Evolutionary conservation across 2,888 invertebrate species (phyloP), one percentile per base, ranked within the genome.

Genomic region (Eupithecia dodoneata): DNA sequence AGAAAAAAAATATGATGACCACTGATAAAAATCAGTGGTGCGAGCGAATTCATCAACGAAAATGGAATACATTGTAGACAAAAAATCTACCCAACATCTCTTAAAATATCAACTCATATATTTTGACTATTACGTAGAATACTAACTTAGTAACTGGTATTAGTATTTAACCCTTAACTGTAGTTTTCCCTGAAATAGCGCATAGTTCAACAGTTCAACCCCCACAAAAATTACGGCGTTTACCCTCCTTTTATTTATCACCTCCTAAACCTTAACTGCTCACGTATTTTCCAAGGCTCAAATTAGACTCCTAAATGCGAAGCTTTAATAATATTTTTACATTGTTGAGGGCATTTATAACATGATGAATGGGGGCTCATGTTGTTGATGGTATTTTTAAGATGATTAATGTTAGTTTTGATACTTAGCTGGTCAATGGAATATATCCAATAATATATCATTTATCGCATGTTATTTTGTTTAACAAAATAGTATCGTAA

Each of bases 241-340:
- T 59, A n/a, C n/a, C 55, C 55, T 63, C 59, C 41, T 15, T 44
- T 45, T 69, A 69, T 69, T 69, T 69, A 69, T 69, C 10, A n/a
- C 44, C 45, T 42, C 67, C 44, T 44, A 67, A 67, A 44, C 15
- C 15, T 44, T 44, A 67, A 41, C 67, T 44, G 44, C 45, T 9
- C 45, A 69, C 44, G 9, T 45, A 69, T 69, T 42, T 69, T 69
- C 41, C n/a, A 18, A 69, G 45, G 45, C 45, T 44, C 7, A 67
- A 67, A 67, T 67, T 67, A 67, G 67, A 67, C 15, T 67, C 67
- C 15, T 67, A 7, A 44, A 42, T 66, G n/a, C 67, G 41, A 67
- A 67, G 45, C 42, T 44, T 44, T 45, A 67, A 15, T 45, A 45
- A 66, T 42, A 66, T 45, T 45, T 67, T 45, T n/a, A 45, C 45